Percentiles rank a stretch among this genome's conserved stretches.
Conservation (phyloP, 2,888 invertebrate genomes). For the Drosophila borealis region DNA sequence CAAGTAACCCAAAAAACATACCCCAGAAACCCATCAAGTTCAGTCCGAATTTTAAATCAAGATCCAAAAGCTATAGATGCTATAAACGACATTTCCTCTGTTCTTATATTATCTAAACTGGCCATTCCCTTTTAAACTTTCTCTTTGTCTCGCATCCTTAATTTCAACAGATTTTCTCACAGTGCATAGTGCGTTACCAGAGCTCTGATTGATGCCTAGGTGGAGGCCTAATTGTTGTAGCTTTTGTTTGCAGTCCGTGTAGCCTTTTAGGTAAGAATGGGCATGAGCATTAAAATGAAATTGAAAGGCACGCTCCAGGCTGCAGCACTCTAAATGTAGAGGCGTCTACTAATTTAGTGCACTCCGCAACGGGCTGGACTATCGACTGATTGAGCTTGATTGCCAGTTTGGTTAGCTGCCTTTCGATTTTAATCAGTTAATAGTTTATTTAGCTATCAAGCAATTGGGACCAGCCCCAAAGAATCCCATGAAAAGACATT, state of each 20-base stretch:
- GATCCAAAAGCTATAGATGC: too few species aligned
- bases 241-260: slow-evolving; percentile 44
- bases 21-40: too few species aligned
- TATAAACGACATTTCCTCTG: too few species aligned
- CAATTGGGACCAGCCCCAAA: slow-evolving; percentile 7
- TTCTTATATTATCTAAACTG: too few species aligned
- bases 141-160: too few species aligned
- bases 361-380: slow-evolving; percentile 34
- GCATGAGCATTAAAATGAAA: slow-evolving; percentile 55
- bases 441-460: slow-evolving; percentile 76
- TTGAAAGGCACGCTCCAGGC: slow-evolving; percentile 63
- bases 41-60: too few species aligned
- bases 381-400: slow-evolving; percentile 57
- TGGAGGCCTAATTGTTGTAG: slow-evolving; percentile 51
- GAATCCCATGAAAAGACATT: slow-evolving; percentile 8
- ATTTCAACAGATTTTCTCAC: slow-evolving; percentile 4
- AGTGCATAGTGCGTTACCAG: slow-evolving; percentile 29
- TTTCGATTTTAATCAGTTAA: slow-evolving; percentile 77
- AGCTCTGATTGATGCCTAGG: slow-evolving; percentile 60
- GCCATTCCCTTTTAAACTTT: too few species aligned
- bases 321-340: slow-evolving; percentile 48
- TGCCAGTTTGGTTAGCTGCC: slow-evolving; percentile 58
- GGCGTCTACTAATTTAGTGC: slow-evolving; percentile 73
- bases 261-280: slow-evolving; percentile 14
- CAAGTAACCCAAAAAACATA: too few species aligned